These are phyloP conservation scores for Oscarella lobularis DNA, from an alignment of 37 sponge, comb jelly and placozoan genomes.

Conservation along the genomic window DNA sequence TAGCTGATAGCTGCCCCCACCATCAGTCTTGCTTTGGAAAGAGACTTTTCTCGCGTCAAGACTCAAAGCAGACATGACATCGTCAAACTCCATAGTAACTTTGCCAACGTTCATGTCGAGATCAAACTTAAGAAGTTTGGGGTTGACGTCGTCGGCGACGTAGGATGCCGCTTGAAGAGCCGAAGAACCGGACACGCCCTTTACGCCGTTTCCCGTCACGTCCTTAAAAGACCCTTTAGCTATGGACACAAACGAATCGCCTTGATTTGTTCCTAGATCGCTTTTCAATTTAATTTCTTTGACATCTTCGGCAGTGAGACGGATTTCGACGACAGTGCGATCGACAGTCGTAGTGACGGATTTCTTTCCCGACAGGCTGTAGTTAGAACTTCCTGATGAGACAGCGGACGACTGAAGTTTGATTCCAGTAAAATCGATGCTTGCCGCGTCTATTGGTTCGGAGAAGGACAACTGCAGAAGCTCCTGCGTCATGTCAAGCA, in stretches of 20 bases:
- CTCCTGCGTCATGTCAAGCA: constrained; percentile 10
- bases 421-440: constrained; percentile 41
- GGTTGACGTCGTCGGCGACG: constrained; percentile 32
- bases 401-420: constrained; percentile 2
- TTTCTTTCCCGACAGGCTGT: neutral
- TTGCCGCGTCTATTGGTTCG: constrained; percentile 43
- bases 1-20: constrained; percentile 29
- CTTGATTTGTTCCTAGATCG: constrained; percentile 44
- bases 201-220: constrained; percentile 38
- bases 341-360: neutral
- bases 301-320: constrained; percentile 18
- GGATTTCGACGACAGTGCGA: neutral
- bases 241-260: constrained; percentile 49
- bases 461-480: constrained; percentile 14
- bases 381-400: neutral
- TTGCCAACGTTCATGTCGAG: constrained; percentile 25
- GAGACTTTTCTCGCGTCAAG: constrained; percentile 49
- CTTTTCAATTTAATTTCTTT: constrained; percentile 59
- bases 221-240: constrained; percentile 53
- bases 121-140: constrained; percentile 35
- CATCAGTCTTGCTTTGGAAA: constrained; percentile 32
- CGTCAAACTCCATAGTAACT: constrained; percentile 50
- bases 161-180: constrained; percentile 36
- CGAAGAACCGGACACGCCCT: constrained; percentile 1
- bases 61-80: constrained; percentile 64